Conservation (phyloP, 2,113 vertebrate genomes). For the Brachyhypopomus occidentalis region DNA sequence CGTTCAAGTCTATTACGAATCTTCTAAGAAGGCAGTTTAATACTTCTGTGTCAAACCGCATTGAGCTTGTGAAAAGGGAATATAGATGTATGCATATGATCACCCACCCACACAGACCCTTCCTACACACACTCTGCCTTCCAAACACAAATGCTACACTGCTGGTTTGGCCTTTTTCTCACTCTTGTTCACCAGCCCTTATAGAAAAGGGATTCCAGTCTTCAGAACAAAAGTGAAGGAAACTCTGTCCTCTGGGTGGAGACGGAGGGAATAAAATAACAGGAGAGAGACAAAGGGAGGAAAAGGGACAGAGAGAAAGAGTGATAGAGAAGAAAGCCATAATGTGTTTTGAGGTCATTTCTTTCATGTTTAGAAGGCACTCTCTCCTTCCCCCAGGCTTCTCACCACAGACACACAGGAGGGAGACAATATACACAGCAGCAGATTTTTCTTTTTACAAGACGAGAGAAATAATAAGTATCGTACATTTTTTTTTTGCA, state of each 20-base stretch:
- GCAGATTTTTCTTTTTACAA: neutral
- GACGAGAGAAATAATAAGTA: neutral
- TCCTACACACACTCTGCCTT: neutral
- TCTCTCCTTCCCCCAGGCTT: constrained; percentile 31
- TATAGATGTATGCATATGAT: neutral
- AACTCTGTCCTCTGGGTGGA: constrained; percentile 8
- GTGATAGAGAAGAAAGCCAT: constrained; percentile 17
- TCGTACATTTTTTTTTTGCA: neutral
- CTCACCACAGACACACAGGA: constrained; percentile 23
- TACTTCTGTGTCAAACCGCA: neutral
- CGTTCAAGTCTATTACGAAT: neutral
- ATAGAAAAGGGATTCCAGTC: constrained; percentile 18
- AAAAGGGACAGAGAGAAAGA: neutral
- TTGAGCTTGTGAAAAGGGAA: neutral
- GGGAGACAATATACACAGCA: neutral
- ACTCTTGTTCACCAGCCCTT: neutral
- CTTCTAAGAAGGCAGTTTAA: neutral
- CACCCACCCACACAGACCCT: neutral
- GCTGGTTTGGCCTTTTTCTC: neutral
- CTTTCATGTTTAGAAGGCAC: constrained; percentile 47
- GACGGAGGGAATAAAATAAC: neutral
- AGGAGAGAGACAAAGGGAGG: constrained; percentile 3
- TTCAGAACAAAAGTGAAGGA: constrained; percentile 8
- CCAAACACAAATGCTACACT: neutral
- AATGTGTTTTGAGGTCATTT: constrained; percentile 50